phyloP scores from a whole-genome alignment of 2,797 vertebrate species.

The Pogoniulus pusillus region DNA sequence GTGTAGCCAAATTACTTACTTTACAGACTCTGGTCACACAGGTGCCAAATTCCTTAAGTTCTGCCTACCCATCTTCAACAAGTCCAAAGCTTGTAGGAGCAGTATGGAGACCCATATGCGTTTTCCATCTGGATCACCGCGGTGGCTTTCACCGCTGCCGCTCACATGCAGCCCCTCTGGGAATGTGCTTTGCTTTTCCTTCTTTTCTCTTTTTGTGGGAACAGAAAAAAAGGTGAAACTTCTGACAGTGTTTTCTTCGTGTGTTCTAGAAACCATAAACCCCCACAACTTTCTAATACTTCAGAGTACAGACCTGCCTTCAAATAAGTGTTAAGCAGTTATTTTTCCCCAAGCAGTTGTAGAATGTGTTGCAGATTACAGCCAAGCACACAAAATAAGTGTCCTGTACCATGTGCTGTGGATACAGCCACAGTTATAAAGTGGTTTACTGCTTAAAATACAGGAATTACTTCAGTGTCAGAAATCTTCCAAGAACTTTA shows the following conservation, averaged over 20 bases:
- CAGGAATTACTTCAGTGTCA: background rate
- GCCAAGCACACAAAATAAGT: background rate
- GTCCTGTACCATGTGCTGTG: background rate
- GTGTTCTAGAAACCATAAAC: background rate
- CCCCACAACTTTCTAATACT: background rate
- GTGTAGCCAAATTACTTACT: conserved; percentile 24
- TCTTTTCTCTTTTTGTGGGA: background rate
- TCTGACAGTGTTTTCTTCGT: conserved; percentile 14
- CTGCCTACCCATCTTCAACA: conserved; percentile 55
- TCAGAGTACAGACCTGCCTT: background rate
- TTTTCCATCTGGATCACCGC: conserved; percentile 33
- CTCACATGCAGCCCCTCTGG: background rate
- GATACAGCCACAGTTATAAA: background rate
- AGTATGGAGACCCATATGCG: background rate
- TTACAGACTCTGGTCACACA: conserved; percentile 10
- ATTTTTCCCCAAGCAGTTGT: conserved; percentile 35
- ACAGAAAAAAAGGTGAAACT: background rate
- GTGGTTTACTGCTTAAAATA: conserved; percentile 15
- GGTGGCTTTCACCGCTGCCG: background rate
- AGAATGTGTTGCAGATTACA: conserved; percentile 31
- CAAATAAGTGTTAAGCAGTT: conserved; percentile 15
- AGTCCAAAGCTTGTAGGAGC: conserved; percentile 6
- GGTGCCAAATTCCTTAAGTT: conserved; percentile 50
- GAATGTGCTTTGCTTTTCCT: background rate
- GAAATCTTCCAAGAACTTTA: background rate